phyloP scores from a whole-genome alignment of 2,888 invertebrate genomes.

The Limenitis camilla region DNA sequence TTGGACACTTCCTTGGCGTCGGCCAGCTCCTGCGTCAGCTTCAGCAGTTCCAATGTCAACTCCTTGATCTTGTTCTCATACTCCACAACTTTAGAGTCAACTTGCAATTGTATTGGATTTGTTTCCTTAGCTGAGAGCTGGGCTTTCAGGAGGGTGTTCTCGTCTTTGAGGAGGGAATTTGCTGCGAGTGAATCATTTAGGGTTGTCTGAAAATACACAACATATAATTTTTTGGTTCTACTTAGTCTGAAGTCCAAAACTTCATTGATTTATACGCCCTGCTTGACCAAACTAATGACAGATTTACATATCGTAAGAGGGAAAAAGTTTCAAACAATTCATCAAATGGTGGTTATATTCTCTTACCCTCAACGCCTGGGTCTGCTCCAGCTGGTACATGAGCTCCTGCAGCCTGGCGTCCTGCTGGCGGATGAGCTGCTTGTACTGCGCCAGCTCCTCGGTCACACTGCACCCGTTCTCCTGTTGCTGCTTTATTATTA shows the following conservation, averaged over 20 bases:
- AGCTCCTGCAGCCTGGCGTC: constrained; percentile 78
- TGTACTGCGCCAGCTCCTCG: constrained; percentile 82
- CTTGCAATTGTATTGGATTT: not conserved
- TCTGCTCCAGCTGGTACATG: constrained; percentile 55
- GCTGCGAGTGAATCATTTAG: constrained; percentile 80
- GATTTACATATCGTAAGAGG: no score
- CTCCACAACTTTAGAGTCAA: constrained; percentile 25
- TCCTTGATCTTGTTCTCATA: constrained; percentile 35
- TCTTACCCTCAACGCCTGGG: constrained; percentile 26
- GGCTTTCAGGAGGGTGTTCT: constrained; percentile 89
- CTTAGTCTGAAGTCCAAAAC: no score
- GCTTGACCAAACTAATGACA: no score
- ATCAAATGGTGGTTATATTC: no score
- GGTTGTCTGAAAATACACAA: constrained; percentile 47
- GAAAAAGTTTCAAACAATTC: no score
- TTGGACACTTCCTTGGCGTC: constrained; percentile 33
- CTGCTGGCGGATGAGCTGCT: constrained; percentile 92
- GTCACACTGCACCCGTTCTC: constrained; percentile 37
- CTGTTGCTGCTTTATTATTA: constrained; percentile 32
- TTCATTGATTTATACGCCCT: no score
- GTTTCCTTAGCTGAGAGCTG: constrained; percentile 70
- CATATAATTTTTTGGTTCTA: no score
- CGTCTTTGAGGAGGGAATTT: constrained; percentile 86
- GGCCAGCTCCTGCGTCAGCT: constrained; percentile 33
- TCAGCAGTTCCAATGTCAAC: constrained; percentile 33